A percentile compares a stretch with the other conserved stretches of the same genome.
Conservation (phyloP, 1,140 invertebrate genomes). For the Trichomalopsis sarcophagae region DNA sequence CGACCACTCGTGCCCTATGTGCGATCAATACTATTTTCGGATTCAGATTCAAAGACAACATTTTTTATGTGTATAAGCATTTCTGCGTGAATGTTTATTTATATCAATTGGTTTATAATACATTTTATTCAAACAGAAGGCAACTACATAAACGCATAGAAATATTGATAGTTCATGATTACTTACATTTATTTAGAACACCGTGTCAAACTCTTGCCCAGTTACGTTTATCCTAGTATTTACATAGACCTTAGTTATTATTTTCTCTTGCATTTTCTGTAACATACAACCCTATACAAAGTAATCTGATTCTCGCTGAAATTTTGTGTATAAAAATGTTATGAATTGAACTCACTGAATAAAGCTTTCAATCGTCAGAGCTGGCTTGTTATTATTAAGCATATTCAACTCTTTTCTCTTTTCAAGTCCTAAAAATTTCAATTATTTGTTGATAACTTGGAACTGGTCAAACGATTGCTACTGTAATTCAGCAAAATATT, state of each 20-base stretch:
- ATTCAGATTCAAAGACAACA: neutral
- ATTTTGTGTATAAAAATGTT: conserved; percentile 19
- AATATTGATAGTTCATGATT: conserved; percentile 12
- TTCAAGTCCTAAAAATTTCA: conserved; percentile 8
- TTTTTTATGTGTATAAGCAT: neutral
- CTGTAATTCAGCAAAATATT: too few species aligned
- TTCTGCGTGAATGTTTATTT: conserved; percentile 1
- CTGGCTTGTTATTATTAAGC: neutral
- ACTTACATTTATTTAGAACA: conserved; percentile 37
- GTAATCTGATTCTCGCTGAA: conserved; percentile 20
- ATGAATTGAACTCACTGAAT: conserved; percentile 29
- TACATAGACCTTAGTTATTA: conserved; percentile 17
- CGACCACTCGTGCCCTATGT: too few species aligned
- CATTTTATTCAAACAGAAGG: neutral
- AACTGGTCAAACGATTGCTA: too few species aligned
- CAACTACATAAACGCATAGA: neutral
- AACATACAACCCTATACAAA: conserved; percentile 47
- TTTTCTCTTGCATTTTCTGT: conserved; percentile 36
- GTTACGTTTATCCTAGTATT: conserved; percentile 17
- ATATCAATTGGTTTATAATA: neutral
- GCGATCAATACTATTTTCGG: neutral
- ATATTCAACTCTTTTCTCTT: neutral
- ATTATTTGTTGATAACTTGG: too few species aligned
- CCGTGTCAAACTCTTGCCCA: neutral
- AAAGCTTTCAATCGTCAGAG: neutral